phyloP scores from a whole-genome alignment of 2,113 vertebrate species.

The Brachypteracias leptosomus region DNA sequence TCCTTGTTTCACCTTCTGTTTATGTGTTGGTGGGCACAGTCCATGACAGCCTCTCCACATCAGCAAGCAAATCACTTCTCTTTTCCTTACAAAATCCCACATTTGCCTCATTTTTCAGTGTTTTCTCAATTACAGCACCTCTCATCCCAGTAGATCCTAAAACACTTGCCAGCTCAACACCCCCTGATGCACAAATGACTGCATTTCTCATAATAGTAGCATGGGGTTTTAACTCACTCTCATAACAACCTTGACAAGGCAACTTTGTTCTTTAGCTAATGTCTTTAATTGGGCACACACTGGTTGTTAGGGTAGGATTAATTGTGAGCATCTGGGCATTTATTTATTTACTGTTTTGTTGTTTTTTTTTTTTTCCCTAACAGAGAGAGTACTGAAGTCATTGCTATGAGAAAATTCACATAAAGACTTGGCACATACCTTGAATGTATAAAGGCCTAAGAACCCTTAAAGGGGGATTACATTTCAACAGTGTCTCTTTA shows the following conservation, averaged over 20 bases:
- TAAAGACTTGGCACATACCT: background rate
- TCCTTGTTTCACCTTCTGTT: background rate
- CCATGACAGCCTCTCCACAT: background rate
- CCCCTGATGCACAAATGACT: background rate
- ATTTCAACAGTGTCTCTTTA: background rate
- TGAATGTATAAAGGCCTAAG: background rate
- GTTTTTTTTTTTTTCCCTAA: background rate
- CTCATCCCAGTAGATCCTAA: slow-evolving; percentile 14
- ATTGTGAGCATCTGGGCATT: slow-evolving; percentile 4
- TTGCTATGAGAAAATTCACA: slow-evolving; percentile 38
- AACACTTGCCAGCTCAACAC: slow-evolving; percentile 18
- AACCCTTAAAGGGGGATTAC: background rate
- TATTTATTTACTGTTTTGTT: background rate
- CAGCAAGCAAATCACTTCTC: background rate
- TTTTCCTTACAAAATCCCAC: background rate
- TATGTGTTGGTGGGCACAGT: background rate
- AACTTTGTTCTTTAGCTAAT: slow-evolving; percentile 27
- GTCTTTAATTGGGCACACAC: background rate
- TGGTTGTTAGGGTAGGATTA: slow-evolving; percentile 25
- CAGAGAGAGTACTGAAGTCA: slow-evolving; percentile 18
- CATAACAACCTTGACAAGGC: slow-evolving; percentile 1
- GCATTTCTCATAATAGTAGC: background rate
- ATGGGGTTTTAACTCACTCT: background rate
- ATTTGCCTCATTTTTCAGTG: slow-evolving; percentile 12
- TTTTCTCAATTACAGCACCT: slow-evolving; percentile 5